Evolutionary conservation across 2,113 vertebrate species (phyloP).

Genomic region (Bombycilla garrulus): DNA sequence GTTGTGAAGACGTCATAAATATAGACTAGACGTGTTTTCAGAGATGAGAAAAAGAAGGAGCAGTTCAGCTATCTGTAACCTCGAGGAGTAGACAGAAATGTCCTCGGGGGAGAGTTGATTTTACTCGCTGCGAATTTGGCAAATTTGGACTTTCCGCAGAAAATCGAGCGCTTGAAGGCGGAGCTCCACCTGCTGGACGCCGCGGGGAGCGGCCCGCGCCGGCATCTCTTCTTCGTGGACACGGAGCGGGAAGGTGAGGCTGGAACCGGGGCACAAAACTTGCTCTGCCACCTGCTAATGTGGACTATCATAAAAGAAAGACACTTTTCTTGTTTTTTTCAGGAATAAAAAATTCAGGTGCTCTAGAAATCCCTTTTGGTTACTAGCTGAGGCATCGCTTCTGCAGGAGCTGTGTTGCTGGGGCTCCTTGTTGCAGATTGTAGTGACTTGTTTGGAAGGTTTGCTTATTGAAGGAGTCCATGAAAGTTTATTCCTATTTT

Average conservation of each 20-base stretch:
- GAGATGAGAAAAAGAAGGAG: background rate
- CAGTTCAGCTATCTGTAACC: background rate
- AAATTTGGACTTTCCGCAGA: conserved; percentile 70
- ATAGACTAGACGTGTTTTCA: background rate
- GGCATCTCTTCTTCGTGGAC: conserved; percentile 89
- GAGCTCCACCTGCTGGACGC: conserved; percentile 94
- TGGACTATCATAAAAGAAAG: fast-evolving
- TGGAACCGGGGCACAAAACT: background rate
- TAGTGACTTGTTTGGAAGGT: background rate
- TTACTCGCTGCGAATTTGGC: fast-evolving
- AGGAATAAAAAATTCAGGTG: background rate
- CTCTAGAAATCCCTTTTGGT: background rate
- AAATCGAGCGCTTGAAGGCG: conserved; percentile 93
- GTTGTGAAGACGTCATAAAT: background rate
- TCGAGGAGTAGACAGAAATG: background rate
- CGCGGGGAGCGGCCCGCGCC: conserved; percentile 78
- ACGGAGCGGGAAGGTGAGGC: conserved; percentile 82
- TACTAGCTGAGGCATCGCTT: background rate
- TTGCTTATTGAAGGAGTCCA: background rate
- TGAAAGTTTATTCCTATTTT: background rate
- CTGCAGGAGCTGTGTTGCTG: background rate
- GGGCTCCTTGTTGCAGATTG: background rate
- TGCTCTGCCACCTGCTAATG: fast-evolving
- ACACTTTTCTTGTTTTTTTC: too few relatives aligned
- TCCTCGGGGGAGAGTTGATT: background rate